A percentile compares a stretch with the other conserved stretches of the same genome.
Evolutionary conservation across 2,113 vertebrate species (phyloP).

Genomic region (Syngnathoides biaculeatus): DNA sequence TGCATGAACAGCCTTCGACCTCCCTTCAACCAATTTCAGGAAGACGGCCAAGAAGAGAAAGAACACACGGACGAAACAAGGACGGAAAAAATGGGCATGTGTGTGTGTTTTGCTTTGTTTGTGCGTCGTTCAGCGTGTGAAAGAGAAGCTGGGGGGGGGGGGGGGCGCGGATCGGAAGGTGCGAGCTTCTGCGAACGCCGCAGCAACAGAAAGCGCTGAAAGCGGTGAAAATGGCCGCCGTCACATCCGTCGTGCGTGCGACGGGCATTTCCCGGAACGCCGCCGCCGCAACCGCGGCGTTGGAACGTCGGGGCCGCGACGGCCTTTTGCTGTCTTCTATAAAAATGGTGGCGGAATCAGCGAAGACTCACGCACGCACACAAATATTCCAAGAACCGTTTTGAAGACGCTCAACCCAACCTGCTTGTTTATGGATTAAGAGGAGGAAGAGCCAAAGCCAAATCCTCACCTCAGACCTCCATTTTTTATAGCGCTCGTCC

Average conservation of each 20-base stretch:
- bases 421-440: no score
- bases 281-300: conserved; percentile 44
- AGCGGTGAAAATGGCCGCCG: conserved; percentile 60
- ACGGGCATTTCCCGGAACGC: conserved; percentile 49
- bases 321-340: conserved; percentile 36
- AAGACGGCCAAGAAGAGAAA: conserved; percentile 58
- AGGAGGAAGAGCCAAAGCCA: no score
- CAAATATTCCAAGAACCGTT: background rate
- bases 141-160: conserved; percentile 50
- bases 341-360: conserved; percentile 36
- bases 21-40: conserved; percentile 24
- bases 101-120: conserved; percentile 16
- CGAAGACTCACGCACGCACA: background rate
- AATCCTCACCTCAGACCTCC: no score
- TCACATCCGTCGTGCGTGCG: conserved; percentile 31
- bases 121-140: conserved; percentile 44
- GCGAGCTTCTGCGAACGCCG: conserved; percentile 71
- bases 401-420: conserved; percentile 24
- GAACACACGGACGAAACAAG: conserved; percentile 62
- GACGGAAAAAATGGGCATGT: conserved; percentile 39
- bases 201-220: conserved; percentile 77
- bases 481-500: no score
- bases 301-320: conserved; percentile 16
- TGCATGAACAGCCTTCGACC: background rate
- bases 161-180: conserved; percentile 54